Evolutionary conservation across 2,888 invertebrate genomes (phyloP).

Genomic region (Gonocerus acuteangulatus): DNA sequence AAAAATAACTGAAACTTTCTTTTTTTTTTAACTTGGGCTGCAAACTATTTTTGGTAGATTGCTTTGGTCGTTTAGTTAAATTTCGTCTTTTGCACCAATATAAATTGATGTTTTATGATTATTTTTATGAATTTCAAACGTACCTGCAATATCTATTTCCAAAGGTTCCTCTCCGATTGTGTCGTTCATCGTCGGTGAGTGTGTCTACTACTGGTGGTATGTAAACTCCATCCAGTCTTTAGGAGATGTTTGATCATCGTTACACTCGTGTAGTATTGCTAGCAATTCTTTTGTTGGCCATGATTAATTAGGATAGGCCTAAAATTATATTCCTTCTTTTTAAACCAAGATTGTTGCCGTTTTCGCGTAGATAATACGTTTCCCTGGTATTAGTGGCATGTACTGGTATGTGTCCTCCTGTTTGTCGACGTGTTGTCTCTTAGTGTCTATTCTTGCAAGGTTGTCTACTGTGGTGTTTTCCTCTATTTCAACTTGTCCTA

Average conservation of each 20-base stretch:
- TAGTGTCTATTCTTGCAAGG: too few species aligned
- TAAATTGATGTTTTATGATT: neutral
- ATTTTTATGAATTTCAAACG: conserved; percentile 3
- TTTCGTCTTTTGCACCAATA: neutral
- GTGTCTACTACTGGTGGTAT: neutral
- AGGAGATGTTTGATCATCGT: conserved; percentile 2
- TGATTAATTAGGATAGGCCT: conserved; percentile 1
- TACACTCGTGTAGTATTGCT: conserved; percentile 2
- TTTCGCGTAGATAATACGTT: neutral
- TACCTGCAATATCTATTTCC: conserved; percentile 10
- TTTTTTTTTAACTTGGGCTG: neutral
- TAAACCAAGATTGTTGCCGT: neutral
- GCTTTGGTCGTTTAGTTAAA: neutral
- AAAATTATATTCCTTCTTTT: too few species aligned
- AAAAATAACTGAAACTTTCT: neutral
- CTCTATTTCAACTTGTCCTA: too few species aligned
- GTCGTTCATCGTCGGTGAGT: conserved; percentile 1
- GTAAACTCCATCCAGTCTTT: neutral
- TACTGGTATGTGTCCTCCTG: too few species aligned
- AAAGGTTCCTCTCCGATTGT: conserved; percentile 1
- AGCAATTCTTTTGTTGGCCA: conserved; percentile 7
- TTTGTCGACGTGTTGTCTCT: too few species aligned
- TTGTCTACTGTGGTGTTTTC: too few species aligned
- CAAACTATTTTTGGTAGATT: conserved; percentile 2
- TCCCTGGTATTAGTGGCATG: too few species aligned